Conservation (phyloP, 1,140 invertebrate species). For the Philotrypesis tridentata region DNA sequence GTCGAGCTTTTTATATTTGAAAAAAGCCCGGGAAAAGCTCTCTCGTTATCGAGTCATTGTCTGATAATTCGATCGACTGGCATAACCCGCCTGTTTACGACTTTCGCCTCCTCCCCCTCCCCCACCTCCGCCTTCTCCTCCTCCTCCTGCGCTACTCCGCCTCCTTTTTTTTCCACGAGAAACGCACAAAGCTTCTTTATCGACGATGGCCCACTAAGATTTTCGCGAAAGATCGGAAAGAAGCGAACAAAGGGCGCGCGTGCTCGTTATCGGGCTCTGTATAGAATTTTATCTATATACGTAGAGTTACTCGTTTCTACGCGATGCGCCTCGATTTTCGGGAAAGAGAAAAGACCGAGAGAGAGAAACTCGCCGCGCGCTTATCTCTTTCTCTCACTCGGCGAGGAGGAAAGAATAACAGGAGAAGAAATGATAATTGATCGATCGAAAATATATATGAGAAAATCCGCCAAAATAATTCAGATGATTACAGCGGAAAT, state of each 20-base stretch:
- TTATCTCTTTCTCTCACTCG: too few relatives aligned
- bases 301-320: neutral
- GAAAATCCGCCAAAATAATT: too few relatives aligned
- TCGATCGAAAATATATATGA: conserved; percentile 47
- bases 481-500: too few relatives aligned
- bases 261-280: neutral
- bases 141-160: too few relatives aligned
- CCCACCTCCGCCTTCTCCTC: too few relatives aligned
- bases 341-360: too few relatives aligned
- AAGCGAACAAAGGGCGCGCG: neutral
- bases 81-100: neutral
- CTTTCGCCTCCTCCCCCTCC: too few relatives aligned
- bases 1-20: neutral
- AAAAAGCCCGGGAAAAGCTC: neutral
- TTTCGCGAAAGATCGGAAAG: neutral
- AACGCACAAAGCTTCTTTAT: neutral
- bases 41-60: neutral
- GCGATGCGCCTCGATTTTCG: neutral
- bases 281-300: too few relatives aligned
- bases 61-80: neutral
- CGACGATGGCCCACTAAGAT: neutral
- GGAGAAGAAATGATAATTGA: neutral
- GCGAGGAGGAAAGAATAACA: neutral
- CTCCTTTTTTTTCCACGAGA: too few relatives aligned
- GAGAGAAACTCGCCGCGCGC: neutral